Evolutionary conservation across 2,797 vertebrate genomes (phyloP), one percentile per base, ranked within the genome.

Genomic region (Chiroxiphia lanceolata): DNA sequence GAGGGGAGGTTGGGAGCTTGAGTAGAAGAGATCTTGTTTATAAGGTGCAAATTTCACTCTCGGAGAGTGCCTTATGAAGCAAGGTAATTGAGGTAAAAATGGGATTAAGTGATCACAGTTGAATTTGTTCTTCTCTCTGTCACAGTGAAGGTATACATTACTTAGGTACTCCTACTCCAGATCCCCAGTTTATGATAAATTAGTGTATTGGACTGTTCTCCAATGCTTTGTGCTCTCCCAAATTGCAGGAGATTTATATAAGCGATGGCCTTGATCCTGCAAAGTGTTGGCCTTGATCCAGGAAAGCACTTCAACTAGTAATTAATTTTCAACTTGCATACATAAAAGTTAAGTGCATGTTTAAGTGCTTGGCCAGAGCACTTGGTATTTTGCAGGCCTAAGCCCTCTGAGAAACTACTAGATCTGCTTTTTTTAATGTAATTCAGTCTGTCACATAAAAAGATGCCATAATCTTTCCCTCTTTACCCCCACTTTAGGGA

Each of bases 251-350:
- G 48, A 83, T 85, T 89, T 93, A 22, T 80, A 26, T 42, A 87
- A 87, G 33, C 14, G 3, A 51, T 0, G 0, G 65, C 61, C 90
- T 91, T 11, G 7, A 72, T 94, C 81, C 54, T 89, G 93, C 57
- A 67, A 93, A 77, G n/a, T 12, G 5, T 77, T 95, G 96, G 96
- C 81, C 57, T 80, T 85, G 50, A 54, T 86, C 95, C 96, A 95
- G 81, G 59, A 95, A 93, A 96, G 90, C 93, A 95, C 93, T 97
- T 96, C 88, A 96, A 56, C 61, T 59, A 71, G 81, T 93, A 94
- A 95, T 97, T 96, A 95, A 94, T 96, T 96, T 95, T 87, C 89
- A 93, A 54, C 94, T 89, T 89, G 83, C 92, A 83, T 76, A 33
- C 78, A 79, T 96, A 96, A 96, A 96, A 95, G 93, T 86, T 91